Base-by-base conservation (phyloP, 2,888 invertebrate species). In the Lamellibrachia columna region DNA sequence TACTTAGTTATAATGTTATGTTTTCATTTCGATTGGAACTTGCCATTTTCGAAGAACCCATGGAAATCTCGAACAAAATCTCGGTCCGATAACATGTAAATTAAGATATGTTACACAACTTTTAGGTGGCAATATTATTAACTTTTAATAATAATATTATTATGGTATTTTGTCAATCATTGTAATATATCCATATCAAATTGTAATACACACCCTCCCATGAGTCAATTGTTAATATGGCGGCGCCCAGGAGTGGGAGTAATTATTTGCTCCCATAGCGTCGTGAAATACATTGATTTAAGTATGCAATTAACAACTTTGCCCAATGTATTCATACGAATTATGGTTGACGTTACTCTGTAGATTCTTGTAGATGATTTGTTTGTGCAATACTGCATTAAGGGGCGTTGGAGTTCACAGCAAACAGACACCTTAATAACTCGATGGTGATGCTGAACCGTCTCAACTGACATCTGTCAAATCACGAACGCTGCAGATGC, bases 21-120 rank as follows among this genome's bases (percentile, higher is more conserved):
- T 75, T 75, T 11, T 75, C 22, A 75, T 75, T 75, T 75, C 75
- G 75, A 75, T 75, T 75, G 75, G 75, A 75, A 75, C 75, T 75
- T 75, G 75, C 75, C 75, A 75, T 75, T 75, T 75, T 75, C 75
- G 75, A 75, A 75, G 75, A 75, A 75, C 75, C 75, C 75, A 75
- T 75, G 75, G 75, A 75, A 75, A 75, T 75, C 75, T 75, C 75
- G 75, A 75, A 75, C 75, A 22, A 75, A 75, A 75, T 75, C 75
- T 75, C 75, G 75, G 22, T 22, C 22, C 75, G 15, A 22, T 75
- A 22, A 75, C 75, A 75, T 75, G 75, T 75, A 75, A 75, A 75
- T 75, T 22, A 75, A 22, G 75, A 22, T 6, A 75, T 75, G 75
- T 75, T 15, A 55, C 8, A 22, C 15, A 75, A 11, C 2, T 15